phyloP scores from a whole-genome alignment of 2,888 invertebrate species.

The Andrena camellia region DNA sequence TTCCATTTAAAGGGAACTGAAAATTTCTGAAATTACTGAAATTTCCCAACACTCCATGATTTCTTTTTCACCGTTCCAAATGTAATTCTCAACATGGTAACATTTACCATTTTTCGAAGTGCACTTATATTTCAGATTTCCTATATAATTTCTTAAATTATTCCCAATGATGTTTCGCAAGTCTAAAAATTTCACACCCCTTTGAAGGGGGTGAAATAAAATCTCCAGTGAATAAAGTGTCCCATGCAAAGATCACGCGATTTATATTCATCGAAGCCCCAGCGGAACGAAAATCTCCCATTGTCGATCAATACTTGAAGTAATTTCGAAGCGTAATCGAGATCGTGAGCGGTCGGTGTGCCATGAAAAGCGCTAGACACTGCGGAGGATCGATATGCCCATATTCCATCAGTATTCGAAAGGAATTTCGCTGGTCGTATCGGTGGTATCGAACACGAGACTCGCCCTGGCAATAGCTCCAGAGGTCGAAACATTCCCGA shows the following conservation, averaged over 20 bases:
- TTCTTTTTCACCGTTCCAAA: too few species aligned
- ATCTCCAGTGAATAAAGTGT: neutral
- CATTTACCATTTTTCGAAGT: too few species aligned
- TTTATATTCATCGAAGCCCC: neutral
- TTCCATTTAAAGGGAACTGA: too few species aligned
- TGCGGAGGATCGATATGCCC: conserved; percentile 28
- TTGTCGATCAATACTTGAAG: conserved; percentile 15
- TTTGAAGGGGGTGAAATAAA: too few species aligned
- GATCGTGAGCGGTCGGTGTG: neutral
- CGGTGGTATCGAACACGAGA: conserved; percentile 34
- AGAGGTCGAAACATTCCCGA: conserved; percentile 65
- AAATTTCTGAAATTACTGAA: too few species aligned
- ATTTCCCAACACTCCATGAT: too few species aligned
- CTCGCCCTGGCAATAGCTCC: conserved; percentile 37
- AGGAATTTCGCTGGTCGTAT: conserved; percentile 60
- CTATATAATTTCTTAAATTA: too few species aligned
- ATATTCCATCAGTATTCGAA: conserved; percentile 49
- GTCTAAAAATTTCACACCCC: too few species aligned
- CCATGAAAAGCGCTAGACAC: conserved; percentile 41
- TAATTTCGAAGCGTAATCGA: conserved; percentile 17
- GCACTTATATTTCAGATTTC: too few species aligned
- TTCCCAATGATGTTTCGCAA: too few species aligned
- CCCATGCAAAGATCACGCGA: neutral
- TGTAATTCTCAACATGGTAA: too few species aligned
- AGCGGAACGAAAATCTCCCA: neutral